Percentiles rank a stretch among this genome's conserved stretches.
These are phyloP conservation scores for Cariama cristata DNA, from an alignment of 2,113 vertebrate genomes.

Conservation along the genomic window DNA sequence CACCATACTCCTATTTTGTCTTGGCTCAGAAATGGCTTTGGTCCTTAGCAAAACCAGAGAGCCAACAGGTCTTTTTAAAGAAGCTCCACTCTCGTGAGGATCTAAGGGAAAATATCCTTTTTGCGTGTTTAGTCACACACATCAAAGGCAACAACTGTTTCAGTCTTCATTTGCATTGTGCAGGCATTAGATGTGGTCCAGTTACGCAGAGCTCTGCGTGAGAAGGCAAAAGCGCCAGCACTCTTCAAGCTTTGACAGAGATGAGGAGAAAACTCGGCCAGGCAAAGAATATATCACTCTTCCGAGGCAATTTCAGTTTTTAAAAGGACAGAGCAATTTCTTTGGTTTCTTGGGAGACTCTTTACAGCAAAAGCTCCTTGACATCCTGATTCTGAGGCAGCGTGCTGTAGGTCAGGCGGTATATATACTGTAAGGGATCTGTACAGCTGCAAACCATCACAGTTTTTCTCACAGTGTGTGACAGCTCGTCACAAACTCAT, in stretches of 20 bases:
- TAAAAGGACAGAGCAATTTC: conserved; percentile 42
- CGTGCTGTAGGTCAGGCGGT: accelerated
- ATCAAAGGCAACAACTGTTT: conserved; percentile 59
- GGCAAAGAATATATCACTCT: conserved; percentile 41
- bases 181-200: conserved; percentile 68
- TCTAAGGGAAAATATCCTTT: conserved; percentile 45
- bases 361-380: neutral
- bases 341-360: neutral
- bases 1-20: neutral
- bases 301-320: conserved; percentile 14
- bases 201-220: conserved; percentile 30
- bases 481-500: accelerated
- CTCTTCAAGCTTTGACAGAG: neutral
- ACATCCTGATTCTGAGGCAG: neutral
- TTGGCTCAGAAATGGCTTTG: neutral
- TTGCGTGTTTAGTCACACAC: conserved; percentile 59
- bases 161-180: conserved; percentile 51
- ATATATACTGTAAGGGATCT: accelerated
- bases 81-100: conserved; percentile 17
- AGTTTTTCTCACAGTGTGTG: accelerated
- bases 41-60: neutral
- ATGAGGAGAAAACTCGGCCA: conserved; percentile 32
- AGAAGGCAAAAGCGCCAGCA: conserved; percentile 27
- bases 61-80: conserved; percentile 68
- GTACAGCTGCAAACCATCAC: accelerated